Base-by-base conservation (phyloP, 2,888 invertebrate species). In the Rugalucina vietnamica region DNA sequence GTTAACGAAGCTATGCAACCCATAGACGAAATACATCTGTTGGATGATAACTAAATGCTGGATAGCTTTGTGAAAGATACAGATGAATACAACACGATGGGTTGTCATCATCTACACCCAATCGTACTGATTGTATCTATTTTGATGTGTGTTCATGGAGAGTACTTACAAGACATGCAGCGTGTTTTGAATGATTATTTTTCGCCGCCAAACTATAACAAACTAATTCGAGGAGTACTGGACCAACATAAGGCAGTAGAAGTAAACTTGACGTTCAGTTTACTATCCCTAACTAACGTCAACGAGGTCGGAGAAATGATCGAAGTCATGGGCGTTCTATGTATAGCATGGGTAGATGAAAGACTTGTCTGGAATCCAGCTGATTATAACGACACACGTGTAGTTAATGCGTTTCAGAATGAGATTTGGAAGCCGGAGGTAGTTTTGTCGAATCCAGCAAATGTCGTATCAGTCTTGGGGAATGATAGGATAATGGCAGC, bases 351-450 rank as follows among this genome's bases (percentile, higher is more conserved):
- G 84, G 50, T 29, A 0, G 84, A 84, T 70, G 84, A 84, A 36
- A 50, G 84, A 29, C 36, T 70, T 4, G 39, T 37, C 3, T 70
- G 70, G 70, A 29, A 36, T 21, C 36, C 70, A 29, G n/a, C 34
- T 39, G 2, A 34, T 39, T 70, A 70, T 39, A 70, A 70, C 21
- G 32, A 39, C 21, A 70, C 70, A 8, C 1, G 29, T n/a, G 12
- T 18, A n/a, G 39, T 84, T 14, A 29, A 71, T 14, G 54, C 78
- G 8, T 60, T 72, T 27, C 77, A 72, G 21, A 73, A 80, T 10
- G 37, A 74, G 24, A 70, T 84, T 29, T 84, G 84, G 84, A 71
- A 65, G 21, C 84, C 84, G 10, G 84, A 84, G 57, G 39, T 84
- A 0, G 69, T 57, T 1, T 29, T 84, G 14, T 39, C 76, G 12